phyloP scores from a whole-genome alignment of 1,140 invertebrate genomes.

The Cyclina sinensis region DNA sequence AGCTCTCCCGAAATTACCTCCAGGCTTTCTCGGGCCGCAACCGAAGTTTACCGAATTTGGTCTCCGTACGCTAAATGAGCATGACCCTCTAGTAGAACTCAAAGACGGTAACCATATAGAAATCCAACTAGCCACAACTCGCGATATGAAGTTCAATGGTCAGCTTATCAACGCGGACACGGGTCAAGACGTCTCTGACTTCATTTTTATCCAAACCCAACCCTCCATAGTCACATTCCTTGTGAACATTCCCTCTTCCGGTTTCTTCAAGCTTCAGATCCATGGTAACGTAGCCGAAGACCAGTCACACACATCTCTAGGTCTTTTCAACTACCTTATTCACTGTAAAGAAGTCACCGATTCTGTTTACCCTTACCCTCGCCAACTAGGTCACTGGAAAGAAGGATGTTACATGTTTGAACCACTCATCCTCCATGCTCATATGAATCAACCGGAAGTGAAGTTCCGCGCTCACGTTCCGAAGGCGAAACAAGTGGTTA shows the following conservation, averaged over 20 bases:
- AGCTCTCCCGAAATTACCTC: conserved; percentile 83
- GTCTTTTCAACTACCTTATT: conserved; percentile 86
- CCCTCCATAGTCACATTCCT: conserved; percentile 80
- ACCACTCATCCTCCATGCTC: conserved; percentile 77
- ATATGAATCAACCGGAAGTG: conserved; percentile 70
- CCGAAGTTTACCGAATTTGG: conserved; percentile 84
- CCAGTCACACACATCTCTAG: conserved; percentile 84
- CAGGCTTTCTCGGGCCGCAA: conserved; percentile 85
- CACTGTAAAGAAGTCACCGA: conserved; percentile 76
- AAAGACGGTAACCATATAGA: conserved; percentile 80
- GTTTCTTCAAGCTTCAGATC: conserved; percentile 86
- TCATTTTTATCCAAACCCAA: conserved; percentile 83
- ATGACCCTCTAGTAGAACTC: conserved; percentile 84
- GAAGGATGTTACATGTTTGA: conserved; percentile 86
- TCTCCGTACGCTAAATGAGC: conserved; percentile 80
- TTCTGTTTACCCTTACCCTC: conserved; percentile 80
- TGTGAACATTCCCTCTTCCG: conserved; percentile 80
- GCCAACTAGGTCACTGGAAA: conserved; percentile 86
- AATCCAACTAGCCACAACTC: conserved; percentile 79
- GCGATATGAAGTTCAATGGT: conserved; percentile 83
- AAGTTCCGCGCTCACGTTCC: conserved; percentile 82
- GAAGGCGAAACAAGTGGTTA: conserved; percentile 83
- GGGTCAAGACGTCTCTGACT: conserved; percentile 82
- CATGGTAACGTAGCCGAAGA: conserved; percentile 84
- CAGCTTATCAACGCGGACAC: conserved; percentile 82